Evolutionary conservation across 2,888 invertebrate species (phyloP).

Genomic region (Rambutsinella grinnellia): DNA sequence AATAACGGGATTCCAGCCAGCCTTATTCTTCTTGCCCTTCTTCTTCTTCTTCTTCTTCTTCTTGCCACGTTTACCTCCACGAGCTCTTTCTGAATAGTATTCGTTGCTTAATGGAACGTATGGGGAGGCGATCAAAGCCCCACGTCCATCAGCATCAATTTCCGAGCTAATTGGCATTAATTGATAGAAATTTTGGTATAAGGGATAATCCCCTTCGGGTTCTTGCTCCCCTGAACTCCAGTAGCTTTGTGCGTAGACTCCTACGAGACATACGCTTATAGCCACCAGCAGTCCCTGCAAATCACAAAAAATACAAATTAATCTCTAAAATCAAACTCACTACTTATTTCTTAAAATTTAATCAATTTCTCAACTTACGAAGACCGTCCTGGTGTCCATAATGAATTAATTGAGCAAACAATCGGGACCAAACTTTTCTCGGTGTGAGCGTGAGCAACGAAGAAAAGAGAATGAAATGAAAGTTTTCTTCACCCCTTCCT

Average conservation of each 20-base stretch:
- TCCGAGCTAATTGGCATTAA: conserved; percentile 27
- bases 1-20: conserved; percentile 42
- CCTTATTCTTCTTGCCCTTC: conserved; percentile 46
- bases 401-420: conserved; percentile 24
- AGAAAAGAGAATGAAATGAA: conserved; percentile 40
- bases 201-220: conserved; percentile 29
- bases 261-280: conserved; percentile 35
- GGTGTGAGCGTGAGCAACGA: conserved; percentile 30
- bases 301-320: background rate
- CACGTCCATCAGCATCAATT: conserved; percentile 1
- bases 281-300: conserved; percentile 52
- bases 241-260: conserved; percentile 51
- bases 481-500: conserved; percentile 28
- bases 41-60: conserved; percentile 45
- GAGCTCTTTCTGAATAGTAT: conserved; percentile 15
- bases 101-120: conserved; percentile 8
- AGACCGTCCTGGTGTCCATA: conserved; percentile 42
- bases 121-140: conserved; percentile 3
- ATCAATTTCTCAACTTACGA: conserved; percentile 23
- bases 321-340: conserved; percentile 2
- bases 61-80: conserved; percentile 24
- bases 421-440: conserved; percentile 8
- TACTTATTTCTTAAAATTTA: background rate
- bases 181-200: conserved; percentile 33
- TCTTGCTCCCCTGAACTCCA: conserved; percentile 43